Evolutionary conservation across 2,888 invertebrate genomes (phyloP).

Genomic region (Petrophora chlorosata): DNA sequence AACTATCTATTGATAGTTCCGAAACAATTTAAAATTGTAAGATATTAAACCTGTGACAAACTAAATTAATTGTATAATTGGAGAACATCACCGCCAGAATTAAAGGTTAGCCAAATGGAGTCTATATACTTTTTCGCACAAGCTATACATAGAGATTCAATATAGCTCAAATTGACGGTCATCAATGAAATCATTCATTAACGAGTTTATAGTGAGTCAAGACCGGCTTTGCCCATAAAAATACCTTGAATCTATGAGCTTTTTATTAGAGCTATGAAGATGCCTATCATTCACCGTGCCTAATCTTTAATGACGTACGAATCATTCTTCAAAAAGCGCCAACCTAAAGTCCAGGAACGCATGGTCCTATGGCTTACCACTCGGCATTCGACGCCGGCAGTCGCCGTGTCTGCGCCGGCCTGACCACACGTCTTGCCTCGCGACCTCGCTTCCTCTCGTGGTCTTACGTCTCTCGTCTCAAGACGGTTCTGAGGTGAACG

Average conservation of each 20-base stretch:
- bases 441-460: conserved; percentile 1
- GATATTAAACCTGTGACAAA: too few relatives aligned
- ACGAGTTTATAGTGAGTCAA: neutral
- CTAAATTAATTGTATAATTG: too few relatives aligned
- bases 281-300: conserved; percentile 13
- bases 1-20: too few relatives aligned
- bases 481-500: conserved; percentile 16
- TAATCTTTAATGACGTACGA: conserved; percentile 6
- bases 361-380: conserved; percentile 42
- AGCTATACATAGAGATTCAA: too few relatives aligned
- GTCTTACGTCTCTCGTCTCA: conserved; percentile 31
- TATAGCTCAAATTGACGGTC: neutral
- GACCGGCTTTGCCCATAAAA: conserved; percentile 6
- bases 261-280: neutral
- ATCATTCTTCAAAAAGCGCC: conserved; percentile 19
- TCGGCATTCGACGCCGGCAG: conserved; percentile 45
- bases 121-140: too few relatives aligned
- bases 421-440: conserved; percentile 39
- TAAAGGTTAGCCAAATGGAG: too few relatives aligned
- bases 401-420: conserved; percentile 52
- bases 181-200: neutral
- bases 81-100: too few relatives aligned
- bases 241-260: neutral
- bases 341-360: conserved; percentile 36
- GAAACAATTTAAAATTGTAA: too few relatives aligned